Percentiles rank a stretch among this genome's conserved stretches.
These are phyloP conservation scores for Oryzias celebensis DNA, from an alignment of 2,113 vertebrate species.

Conservation along the genomic window DNA sequence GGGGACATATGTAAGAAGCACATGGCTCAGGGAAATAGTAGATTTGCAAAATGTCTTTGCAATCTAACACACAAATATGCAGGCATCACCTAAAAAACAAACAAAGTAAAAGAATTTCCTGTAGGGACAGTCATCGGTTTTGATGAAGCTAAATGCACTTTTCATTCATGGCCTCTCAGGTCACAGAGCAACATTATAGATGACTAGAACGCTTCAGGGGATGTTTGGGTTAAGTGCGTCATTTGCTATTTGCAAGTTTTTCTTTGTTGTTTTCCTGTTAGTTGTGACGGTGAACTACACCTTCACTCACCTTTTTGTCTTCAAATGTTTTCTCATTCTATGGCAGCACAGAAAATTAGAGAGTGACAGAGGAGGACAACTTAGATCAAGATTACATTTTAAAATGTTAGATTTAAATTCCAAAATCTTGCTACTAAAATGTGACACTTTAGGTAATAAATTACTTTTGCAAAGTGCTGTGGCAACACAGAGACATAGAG, in stretches of 20 bases:
- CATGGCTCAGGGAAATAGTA: conserved; percentile 2
- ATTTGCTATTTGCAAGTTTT: conserved; percentile 3
- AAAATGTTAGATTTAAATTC: background rate
- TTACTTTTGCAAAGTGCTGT: background rate
- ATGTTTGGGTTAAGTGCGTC: conserved; percentile 1
- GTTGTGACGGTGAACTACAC: background rate
- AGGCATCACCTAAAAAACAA: conserved; percentile 40
- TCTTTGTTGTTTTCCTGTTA: background rate
- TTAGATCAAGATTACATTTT: conserved; percentile 12
- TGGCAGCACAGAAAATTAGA: conserved; percentile 10
- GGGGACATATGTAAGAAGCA: background rate
- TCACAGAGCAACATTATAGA: conserved; percentile 22
- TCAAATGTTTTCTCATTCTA: conserved; percentile 37
- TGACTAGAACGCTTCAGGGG: conserved; percentile 30
- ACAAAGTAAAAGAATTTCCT: background rate
- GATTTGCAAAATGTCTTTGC: conserved; percentile 5
- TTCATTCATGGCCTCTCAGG: conserved; percentile 42
- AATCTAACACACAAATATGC: conserved; percentile 4
- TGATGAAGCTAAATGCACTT: conserved; percentile 28
- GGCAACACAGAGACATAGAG: background rate
- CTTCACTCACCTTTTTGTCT: conserved; percentile 53
- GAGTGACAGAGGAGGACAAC: conserved; percentile 20
- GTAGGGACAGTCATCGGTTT: conserved; percentile 7
- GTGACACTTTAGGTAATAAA: background rate
- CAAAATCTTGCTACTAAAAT: background rate